Conservation (phyloP, 2,888 invertebrate species). For the Drosophila limbata region DNA sequence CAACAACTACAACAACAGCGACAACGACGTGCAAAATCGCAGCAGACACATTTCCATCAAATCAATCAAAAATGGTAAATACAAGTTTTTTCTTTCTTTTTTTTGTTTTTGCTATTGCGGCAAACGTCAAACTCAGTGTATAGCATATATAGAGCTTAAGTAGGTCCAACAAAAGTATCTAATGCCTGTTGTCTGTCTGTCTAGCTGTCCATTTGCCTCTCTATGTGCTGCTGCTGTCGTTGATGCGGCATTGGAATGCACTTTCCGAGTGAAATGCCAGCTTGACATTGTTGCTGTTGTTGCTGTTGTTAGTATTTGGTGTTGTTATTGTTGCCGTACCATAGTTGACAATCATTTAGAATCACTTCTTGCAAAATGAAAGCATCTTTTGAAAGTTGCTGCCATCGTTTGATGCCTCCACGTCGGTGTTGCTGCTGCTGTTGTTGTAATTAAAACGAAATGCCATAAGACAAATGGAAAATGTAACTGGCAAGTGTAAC, state of each 20-base stretch:
- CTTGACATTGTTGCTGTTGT: conserved; percentile 65
- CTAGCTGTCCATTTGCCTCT: conserved; percentile 36
- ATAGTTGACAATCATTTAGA: conserved; percentile 81
- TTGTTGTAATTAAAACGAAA: conserved; percentile 81
- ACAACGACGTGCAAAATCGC: conserved; percentile 58
- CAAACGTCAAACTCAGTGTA: conserved; percentile 57
- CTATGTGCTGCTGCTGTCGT: conserved; percentile 34
- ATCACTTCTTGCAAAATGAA: conserved; percentile 80
- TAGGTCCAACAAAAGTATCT: conserved; percentile 80
- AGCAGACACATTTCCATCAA: conserved; percentile 81
- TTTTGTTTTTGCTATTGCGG: conserved; percentile 54
- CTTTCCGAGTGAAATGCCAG: conserved; percentile 79
- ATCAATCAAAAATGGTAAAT: conserved; percentile 83
- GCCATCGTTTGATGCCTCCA: conserved; percentile 54
- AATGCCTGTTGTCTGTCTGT: conserved; percentile 44
- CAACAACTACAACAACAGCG: conserved; percentile 15
- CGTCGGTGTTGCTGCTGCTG: conserved; percentile 46
- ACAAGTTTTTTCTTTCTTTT: conserved; percentile 70
- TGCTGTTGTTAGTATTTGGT: conserved; percentile 39
- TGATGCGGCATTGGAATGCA: conserved; percentile 71
- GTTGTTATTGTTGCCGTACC: conserved; percentile 69
- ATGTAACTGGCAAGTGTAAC: conserved; percentile 79
- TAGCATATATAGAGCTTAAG: conserved; percentile 70
- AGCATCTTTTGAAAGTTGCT: conserved; percentile 81
- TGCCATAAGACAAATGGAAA: conserved; percentile 80